Evolutionary conservation across 2,888 invertebrate species (phyloP).

Genomic region (Melanargia galathea): DNA sequence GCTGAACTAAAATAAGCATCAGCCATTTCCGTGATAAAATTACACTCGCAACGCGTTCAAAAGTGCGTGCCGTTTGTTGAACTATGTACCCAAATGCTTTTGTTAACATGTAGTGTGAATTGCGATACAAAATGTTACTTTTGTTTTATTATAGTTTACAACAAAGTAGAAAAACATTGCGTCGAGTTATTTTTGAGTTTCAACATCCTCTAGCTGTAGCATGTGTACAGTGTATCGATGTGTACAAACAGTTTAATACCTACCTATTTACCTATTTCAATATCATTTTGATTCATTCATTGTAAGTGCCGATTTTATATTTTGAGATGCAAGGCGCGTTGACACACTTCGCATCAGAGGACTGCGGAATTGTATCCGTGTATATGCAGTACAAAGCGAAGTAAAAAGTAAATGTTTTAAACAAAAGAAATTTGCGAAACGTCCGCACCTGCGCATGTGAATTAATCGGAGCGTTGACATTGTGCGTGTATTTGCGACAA

Average conservation of each 20-base stretch:
- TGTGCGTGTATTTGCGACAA: no score
- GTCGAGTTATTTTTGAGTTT: neutral
- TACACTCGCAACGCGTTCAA: neutral
- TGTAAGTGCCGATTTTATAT: neutral
- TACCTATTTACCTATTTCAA: no score
- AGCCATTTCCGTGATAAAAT: constrained; percentile 1
- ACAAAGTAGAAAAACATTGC: neutral
- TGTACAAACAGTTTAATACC: neutral
- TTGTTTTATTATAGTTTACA: neutral
- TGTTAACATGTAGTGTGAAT: neutral
- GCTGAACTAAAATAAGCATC: neutral
- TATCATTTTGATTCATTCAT: no score
- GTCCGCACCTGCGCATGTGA: neutral
- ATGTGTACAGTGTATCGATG: neutral
- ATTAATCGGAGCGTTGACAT: no score
- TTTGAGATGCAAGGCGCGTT: neutral
- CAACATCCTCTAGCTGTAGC: neutral
- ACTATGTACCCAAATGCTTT: neutral
- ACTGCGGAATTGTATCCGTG: constrained; percentile 12
- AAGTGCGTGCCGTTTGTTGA: neutral
- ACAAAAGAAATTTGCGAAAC: neutral
- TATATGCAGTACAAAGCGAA: neutral
- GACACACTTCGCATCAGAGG: neutral
- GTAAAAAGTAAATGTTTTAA: constrained; percentile 1
- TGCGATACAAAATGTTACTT: no score